phyloP scores from a whole-genome alignment of 1,140 invertebrate genomes.

The Hypsibius dujardini region DNA sequence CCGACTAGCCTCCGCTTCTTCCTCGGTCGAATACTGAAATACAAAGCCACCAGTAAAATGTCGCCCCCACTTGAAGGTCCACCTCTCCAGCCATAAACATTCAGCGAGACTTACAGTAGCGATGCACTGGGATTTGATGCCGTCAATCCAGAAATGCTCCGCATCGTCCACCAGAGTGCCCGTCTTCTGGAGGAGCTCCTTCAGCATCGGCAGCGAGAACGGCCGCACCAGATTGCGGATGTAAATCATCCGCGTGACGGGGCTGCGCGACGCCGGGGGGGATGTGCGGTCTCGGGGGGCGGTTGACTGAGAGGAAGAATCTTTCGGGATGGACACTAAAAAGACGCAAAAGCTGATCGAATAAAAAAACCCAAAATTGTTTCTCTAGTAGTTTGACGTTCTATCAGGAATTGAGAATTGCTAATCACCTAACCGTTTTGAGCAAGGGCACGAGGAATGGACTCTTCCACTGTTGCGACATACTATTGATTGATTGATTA shows the following conservation, averaged over 20 bases:
- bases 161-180: constrained; percentile 67
- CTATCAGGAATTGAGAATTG: no score
- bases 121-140: constrained; percentile 88
- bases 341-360: no score
- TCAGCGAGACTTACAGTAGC: constrained; percentile 44
- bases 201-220: constrained; percentile 76
- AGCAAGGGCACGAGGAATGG: no score
- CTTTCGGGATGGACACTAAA: no score
- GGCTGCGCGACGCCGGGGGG: constrained; percentile 40
- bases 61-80: constrained; percentile 1
- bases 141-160: constrained; percentile 76
- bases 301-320: no score
- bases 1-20: constrained; percentile 66
- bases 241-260: constrained; percentile 56
- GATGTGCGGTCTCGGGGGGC: constrained; percentile 34
- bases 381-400: no score
- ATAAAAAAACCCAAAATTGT: no score
- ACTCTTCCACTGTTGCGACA: no score
- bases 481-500: no score
- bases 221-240: constrained; percentile 81
- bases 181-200: constrained; percentile 70
- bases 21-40: constrained; percentile 47
- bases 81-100: not conserved
- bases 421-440: no score
- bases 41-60: constrained; percentile 21